Percentiles rank a stretch among this genome's conserved stretches.
Evolutionary conservation across 2,888 invertebrate species (phyloP).

Genomic region (Strigamia maritima): DNA sequence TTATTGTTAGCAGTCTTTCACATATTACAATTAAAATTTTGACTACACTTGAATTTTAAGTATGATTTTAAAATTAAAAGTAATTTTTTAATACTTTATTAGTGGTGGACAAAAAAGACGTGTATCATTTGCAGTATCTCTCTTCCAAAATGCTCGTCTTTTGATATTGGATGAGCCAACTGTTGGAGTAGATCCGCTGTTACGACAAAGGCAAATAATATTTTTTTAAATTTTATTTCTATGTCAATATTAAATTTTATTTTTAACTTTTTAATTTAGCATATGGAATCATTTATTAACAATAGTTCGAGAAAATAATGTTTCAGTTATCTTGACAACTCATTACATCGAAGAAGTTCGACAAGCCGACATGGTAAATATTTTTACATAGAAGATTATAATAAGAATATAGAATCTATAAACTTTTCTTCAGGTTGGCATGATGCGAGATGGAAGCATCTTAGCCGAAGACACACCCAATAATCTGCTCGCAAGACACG

Average conservation of each 20-base stretch:
- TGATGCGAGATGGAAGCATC: slow-evolving; percentile 52
- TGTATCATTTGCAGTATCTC: slow-evolving; percentile 85
- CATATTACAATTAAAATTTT: no score
- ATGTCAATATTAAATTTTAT: background rate
- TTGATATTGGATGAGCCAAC: slow-evolving; percentile 90
- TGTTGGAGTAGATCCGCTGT: slow-evolving; percentile 85
- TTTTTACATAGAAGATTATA: no score
- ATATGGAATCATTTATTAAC: slow-evolving; percentile 53
- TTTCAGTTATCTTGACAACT: slow-evolving; percentile 53
- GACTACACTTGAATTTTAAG: no score
- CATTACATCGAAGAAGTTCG: slow-evolving; percentile 57
- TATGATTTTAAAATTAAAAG: no score
- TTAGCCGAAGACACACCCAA: slow-evolving; percentile 51
- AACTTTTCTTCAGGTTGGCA: slow-evolving; percentile 50
- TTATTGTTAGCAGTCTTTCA: no score
- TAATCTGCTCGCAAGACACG: slow-evolving; percentile 46
- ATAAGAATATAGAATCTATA: no score
- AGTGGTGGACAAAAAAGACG: slow-evolving; percentile 89
- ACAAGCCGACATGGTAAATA: slow-evolving; percentile 75
- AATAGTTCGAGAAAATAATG: slow-evolving; percentile 48
- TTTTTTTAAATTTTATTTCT: no score
- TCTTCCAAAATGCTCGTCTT: slow-evolving; percentile 88
- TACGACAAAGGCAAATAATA: slow-evolving; percentile 53
- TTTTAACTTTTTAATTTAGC: slow-evolving; percentile 44
- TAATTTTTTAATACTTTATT: no score